Evolutionary conservation across 2,797 vertebrate genomes (phyloP).

Genomic region (Setipinna tenuifilis): DNA sequence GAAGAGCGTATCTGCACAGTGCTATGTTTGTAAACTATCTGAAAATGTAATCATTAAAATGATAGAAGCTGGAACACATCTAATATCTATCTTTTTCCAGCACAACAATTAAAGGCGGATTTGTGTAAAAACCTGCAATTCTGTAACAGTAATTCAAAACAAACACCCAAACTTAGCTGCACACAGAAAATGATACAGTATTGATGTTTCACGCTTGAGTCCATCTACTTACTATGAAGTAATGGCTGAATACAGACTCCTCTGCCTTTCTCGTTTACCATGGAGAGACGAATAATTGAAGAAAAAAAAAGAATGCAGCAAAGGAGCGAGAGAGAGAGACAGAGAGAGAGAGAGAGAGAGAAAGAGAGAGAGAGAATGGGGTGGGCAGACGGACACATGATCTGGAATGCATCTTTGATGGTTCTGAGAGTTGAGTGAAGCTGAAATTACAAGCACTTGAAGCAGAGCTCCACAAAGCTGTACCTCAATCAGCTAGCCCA

Average conservation of each 20-base stretch:
- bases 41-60: too few species aligned
- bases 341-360: constrained; percentile 30
- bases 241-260: background rate
- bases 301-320: background rate
- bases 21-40: too few species aligned
- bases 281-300: background rate
- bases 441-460: constrained; percentile 11
- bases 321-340: constrained; percentile 20
- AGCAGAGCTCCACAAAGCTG: background rate
- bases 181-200: background rate
- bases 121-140: background rate
- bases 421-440: background rate
- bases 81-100: too few species aligned
- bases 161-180: background rate
- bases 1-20: too few species aligned
- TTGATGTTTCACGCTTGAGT: background rate
- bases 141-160: background rate
- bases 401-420: constrained; percentile 2
- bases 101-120: too few species aligned
- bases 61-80: too few species aligned
- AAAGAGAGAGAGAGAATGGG: too few species aligned
- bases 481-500: constrained; percentile 40
- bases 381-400: too few species aligned
- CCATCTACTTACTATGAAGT: background rate
- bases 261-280: background rate